Conservation (phyloP, 2,113 vertebrate species). For the Rhinoderma darwinii region DNA sequence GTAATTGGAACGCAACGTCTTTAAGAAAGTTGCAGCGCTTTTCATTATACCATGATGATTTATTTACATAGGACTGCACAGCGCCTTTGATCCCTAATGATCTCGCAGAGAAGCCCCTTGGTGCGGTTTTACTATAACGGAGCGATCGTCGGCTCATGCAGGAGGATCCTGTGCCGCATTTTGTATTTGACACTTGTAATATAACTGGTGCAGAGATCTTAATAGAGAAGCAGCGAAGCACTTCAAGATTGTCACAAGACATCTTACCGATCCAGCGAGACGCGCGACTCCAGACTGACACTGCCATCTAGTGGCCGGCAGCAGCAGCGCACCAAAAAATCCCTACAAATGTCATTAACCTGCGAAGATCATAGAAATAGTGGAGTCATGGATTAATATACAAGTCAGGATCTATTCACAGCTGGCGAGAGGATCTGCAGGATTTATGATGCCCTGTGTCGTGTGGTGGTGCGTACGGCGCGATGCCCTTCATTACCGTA, state of each 20-base stretch:
- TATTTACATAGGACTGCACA: too few relatives aligned
- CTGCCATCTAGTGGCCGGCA: constrained; percentile 70
- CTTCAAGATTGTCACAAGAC: background rate
- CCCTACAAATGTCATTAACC: background rate
- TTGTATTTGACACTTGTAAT: background rate
- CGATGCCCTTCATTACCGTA: too few relatives aligned
- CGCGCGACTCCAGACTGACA: constrained; percentile 45
- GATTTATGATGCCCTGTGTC: too few relatives aligned
- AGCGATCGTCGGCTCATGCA: too few relatives aligned
- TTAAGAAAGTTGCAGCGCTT: too few relatives aligned
- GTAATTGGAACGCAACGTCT: too few relatives aligned
- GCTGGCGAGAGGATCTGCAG: background rate
- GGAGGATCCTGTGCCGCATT: background rate
- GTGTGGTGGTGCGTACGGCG: too few relatives aligned
- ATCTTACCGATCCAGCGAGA: background rate
- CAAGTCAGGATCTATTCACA: background rate
- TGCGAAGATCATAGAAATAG: constrained; percentile 11
- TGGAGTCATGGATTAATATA: constrained; percentile 10
- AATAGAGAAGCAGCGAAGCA: background rate
- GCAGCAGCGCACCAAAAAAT: background rate
- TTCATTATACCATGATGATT: too few relatives aligned
- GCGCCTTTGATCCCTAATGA: too few relatives aligned
- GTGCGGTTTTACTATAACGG: too few relatives aligned
- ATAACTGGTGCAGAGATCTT: background rate
- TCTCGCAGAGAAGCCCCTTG: too few relatives aligned